Evolutionary conservation across 2,888 invertebrate species (phyloP).

Genomic region (Copidosoma aretas): DNA sequence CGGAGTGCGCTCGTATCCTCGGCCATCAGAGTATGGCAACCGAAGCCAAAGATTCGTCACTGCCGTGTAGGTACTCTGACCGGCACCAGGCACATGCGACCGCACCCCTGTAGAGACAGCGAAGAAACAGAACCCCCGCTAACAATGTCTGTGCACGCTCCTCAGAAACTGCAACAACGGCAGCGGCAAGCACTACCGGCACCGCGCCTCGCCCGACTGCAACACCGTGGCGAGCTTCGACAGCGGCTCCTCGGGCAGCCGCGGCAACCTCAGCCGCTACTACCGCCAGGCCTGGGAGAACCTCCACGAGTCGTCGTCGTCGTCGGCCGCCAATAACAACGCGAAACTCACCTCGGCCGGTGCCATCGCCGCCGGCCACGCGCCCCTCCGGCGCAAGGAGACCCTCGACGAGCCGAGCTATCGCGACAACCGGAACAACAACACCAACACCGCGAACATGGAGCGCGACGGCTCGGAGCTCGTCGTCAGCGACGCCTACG

Average conservation of each 20-base stretch:
- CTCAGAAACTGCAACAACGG: slow-evolving; percentile 39
- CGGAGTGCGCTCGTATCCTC: too few species aligned
- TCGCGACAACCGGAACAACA: slow-evolving; percentile 55
- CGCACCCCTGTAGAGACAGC: too few species aligned
- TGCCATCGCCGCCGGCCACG: slow-evolving; percentile 66
- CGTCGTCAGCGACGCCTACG: slow-evolving; percentile 71
- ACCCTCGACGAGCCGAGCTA: slow-evolving; percentile 72
- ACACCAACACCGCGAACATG: slow-evolving; percentile 49
- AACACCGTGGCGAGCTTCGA: slow-evolving; percentile 90
- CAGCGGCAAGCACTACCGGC: slow-evolving; percentile 85
- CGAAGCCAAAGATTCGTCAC: too few species aligned
- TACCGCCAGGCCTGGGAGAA: slow-evolving; percentile 95
- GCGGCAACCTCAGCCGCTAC: slow-evolving; percentile 82
- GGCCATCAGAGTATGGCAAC: too few species aligned
- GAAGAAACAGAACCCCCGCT: slow-evolving; percentile 69
- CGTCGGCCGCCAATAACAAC: slow-evolving; percentile 66
- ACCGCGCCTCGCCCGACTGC: slow-evolving; percentile 88
- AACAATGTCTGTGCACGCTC: too few species aligned
- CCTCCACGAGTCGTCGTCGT: slow-evolving; percentile 77
- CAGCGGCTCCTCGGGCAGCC: slow-evolving; percentile 85
- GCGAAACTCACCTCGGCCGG: slow-evolving; percentile 61
- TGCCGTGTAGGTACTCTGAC: too few species aligned
- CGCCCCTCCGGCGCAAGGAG: slow-evolving; percentile 72
- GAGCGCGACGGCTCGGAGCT: slow-evolving; percentile 76
- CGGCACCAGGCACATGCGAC: too few species aligned